Base-by-base conservation (phyloP, 92 coral and sea anemone genomes). In the Galaxea fascicularis region DNA sequence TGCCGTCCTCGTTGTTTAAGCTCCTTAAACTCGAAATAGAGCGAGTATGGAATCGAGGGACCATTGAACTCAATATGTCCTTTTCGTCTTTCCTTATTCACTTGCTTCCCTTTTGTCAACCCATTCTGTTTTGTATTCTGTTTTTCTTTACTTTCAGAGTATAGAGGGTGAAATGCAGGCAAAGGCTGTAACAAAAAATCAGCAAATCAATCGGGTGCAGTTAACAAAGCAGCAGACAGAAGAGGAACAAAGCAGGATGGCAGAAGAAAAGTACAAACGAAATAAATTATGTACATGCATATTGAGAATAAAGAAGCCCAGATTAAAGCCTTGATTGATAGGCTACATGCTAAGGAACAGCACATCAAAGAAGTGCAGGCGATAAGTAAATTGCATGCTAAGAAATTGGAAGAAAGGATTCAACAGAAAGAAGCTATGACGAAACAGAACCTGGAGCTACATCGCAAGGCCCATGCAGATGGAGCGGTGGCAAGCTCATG, bases 291-390 rank as follows among this genome's bases (percentile, higher is more conserved):
- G 89, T 90, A 91, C 58, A 60, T 78, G 21, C 87, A 93, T 73
- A 89, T 85, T 62, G 98, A 92, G 80, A 94, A 93, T 49, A 92
- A 95, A 77, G 92, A 91, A 78, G 94, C 94, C 15, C 88, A 88
- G 74, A 83, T 90, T 45, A 73, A 89, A 35, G 99, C 95, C 8
- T 76, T 91, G 14, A 90, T 78, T 25, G 91, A 91, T 69, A 95
- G 94, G 18, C 89, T 93, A 29, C 91, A 88, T 65, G 98, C 99
- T 22, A 97, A 95, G 51, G 95, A 95, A 31, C 93, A 94, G 76
- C 98, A 89, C 64, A 86, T 97, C 85, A 91, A 88, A 73, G 95
- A 94, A 27, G 98, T 92, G 45, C 82, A 95, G 39, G 80, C 89
- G 65, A 89, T 89, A 73, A 83, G 85, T 45, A 94, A 71, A 70